Base-by-base conservation (phyloP, 1,140 invertebrate genomes). In the Physella acuta region DNA sequence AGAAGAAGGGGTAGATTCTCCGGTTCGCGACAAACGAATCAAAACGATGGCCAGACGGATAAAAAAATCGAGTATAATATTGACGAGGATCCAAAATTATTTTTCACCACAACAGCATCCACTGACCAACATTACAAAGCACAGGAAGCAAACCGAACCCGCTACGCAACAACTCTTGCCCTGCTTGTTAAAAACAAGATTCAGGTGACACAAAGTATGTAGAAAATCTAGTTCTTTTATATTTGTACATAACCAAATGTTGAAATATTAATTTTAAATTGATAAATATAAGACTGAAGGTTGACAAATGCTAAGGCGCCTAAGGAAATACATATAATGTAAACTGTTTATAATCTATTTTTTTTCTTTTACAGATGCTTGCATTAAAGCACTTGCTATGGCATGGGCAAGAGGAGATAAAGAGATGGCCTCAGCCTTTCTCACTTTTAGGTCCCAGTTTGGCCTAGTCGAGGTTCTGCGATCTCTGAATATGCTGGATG, bases 381-480 rank as follows among this genome's bases (percentile, higher is more conserved):
- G 76, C 67, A 75, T 82, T 17, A 64, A 78, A 71, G 76, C 76
- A 30, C 61, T 85, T 26, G 79, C 82, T n/a, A 77, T 80, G 44
- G 81, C 83, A 8, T 81, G 79, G 79, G 80, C 82, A 16, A 75
- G 82, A 34, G 73, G 79, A 59, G 83, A 85, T 62, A 72, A 76
- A 59, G 72, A 79, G 34, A 51, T 85, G 37, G 74, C 78, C 0
- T 71, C 78, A 34, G 74, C 76, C 2, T 76, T 84, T 44, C 70
- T 85, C 8, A 26, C 72, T 20, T 71, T 78, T 31, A 68, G 71
- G 17, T 74, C 78, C 2, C 72, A 76, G 52, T 84, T 82, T 78
- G 80, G 80, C 39, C 65, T 84, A n/a, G 75, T 77, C 37, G 83
- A 84, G 66, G 79, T 84, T 1, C 62, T 83, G 28, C 83, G 82